Evolutionary conservation across 2,797 vertebrate species (phyloP).

Genomic region (Onychomys leucogaster): DNA sequence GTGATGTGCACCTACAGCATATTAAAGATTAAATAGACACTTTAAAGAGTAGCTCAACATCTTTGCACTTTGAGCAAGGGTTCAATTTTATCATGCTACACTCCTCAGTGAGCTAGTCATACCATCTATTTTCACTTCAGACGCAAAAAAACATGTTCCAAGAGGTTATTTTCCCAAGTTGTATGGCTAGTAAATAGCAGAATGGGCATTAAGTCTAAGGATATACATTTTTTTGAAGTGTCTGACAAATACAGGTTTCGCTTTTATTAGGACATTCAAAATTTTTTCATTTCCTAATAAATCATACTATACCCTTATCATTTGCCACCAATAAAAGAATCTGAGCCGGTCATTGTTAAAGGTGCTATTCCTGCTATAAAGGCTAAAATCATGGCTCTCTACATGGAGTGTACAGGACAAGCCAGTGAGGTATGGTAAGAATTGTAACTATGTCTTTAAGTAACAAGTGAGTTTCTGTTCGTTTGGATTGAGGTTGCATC

Average conservation of each 20-base stretch:
- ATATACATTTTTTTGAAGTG: not conserved
- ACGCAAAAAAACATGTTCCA: not conserved
- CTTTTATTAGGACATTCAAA: not conserved
- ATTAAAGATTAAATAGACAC: slow-evolving; percentile 16
- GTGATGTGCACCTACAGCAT: not conserved
- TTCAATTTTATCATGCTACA: not conserved
- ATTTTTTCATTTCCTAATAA: slow-evolving; percentile 30
- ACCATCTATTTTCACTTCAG: not conserved
- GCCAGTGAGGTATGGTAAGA: not conserved
- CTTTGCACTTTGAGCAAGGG: not conserved
- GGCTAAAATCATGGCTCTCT: not conserved
- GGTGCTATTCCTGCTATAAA: not conserved
- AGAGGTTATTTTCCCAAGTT: slow-evolving; percentile 26
- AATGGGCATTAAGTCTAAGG: slow-evolving; percentile 44
- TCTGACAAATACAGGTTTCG: not conserved
- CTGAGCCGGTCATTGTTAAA: not conserved
- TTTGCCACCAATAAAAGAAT: slow-evolving; percentile 30
- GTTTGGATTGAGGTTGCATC: not conserved
- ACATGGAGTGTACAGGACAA: not conserved
- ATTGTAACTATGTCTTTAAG: not conserved
- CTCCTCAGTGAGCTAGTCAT: not conserved
- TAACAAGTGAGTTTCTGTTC: not conserved
- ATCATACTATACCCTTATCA: not conserved
- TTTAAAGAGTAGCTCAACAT: not conserved
- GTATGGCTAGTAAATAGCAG: not conserved